A percentile compares a stretch with the other conserved stretches of the same genome.
Conservation (phyloP, 37 sponge, comb jelly and placozoan species). For the Spongilla lacustris region DNA sequence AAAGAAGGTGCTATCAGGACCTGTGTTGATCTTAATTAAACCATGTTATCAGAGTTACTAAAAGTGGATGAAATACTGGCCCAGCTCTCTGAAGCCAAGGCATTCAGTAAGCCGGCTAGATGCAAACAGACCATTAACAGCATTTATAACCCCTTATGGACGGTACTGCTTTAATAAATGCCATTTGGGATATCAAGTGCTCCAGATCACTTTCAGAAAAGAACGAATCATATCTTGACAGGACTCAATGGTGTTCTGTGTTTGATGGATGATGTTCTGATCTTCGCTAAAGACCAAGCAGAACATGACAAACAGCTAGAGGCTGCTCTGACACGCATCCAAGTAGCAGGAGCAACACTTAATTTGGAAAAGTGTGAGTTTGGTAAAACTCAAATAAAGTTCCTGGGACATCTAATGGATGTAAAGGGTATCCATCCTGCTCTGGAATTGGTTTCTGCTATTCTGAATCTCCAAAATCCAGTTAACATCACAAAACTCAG, state of each 20-base stretch:
- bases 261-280: conserved; percentile 13
- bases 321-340: conserved; percentile 1
- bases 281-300: not conserved
- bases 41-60: too few species aligned
- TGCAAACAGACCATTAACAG: conserved; percentile 16
- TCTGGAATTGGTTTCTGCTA: conserved; percentile 7
- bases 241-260: conserved; percentile 2
- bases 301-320: conserved; percentile 23
- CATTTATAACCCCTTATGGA: conserved; percentile 6
- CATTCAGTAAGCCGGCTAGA: conserved; percentile 25
- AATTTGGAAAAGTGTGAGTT: conserved; percentile 42
- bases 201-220: conserved; percentile 44
- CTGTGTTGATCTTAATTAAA: conserved; percentile 6
- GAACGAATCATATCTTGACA: conserved; percentile 13
- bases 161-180: too few species aligned
- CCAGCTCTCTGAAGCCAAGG: not conserved
- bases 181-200: conserved; percentile 18
- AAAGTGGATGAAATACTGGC: not conserved
- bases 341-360: conserved; percentile 32
- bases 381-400: not conserved
- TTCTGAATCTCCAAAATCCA: conserved; percentile 9
- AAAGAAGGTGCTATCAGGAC: not conserved
- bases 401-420: conserved; percentile 44
- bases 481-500: conserved; percentile 5
- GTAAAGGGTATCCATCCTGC: conserved; percentile 11